Conservation (phyloP, 2,113 vertebrate species). For the Heliornis fulica region DNA sequence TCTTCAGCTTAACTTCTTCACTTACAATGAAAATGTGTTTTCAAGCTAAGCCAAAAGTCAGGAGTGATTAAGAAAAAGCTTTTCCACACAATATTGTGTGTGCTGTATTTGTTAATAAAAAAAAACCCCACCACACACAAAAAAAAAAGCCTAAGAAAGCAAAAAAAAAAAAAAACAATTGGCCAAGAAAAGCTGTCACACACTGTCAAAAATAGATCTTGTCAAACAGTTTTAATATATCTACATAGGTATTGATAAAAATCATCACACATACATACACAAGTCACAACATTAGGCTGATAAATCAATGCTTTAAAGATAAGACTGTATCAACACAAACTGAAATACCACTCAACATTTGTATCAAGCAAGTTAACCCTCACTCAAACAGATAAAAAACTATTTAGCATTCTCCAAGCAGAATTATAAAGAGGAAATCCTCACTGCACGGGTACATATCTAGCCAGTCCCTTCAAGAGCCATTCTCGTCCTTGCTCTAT, state of each 20-base stretch:
- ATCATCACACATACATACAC: not conserved
- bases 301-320: not conserved
- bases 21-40: not conserved
- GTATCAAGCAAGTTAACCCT: not conserved
- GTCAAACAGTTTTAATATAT: not conserved
- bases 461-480: not conserved
- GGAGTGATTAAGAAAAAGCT: not conserved
- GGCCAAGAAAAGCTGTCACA: not conserved
- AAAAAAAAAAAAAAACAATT: not conserved
- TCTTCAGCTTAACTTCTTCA: not conserved
- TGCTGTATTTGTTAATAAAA: not conserved
- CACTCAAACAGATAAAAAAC: not conserved
- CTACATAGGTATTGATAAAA: not conserved
- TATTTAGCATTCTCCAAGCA: not conserved
- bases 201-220: not conserved
- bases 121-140: too few species aligned
- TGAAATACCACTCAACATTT: not conserved
- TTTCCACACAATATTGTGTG: not conserved
- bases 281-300: not conserved
- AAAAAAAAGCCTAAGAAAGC: not conserved
- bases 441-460: not conserved
- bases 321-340: not conserved
- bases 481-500: fast-evolving
- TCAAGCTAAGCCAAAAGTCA: not conserved
- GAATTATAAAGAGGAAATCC: not conserved